Evolutionary conservation across 2,113 vertebrate genomes (phyloP).

Genomic region (Catagonus wagneri): DNA sequence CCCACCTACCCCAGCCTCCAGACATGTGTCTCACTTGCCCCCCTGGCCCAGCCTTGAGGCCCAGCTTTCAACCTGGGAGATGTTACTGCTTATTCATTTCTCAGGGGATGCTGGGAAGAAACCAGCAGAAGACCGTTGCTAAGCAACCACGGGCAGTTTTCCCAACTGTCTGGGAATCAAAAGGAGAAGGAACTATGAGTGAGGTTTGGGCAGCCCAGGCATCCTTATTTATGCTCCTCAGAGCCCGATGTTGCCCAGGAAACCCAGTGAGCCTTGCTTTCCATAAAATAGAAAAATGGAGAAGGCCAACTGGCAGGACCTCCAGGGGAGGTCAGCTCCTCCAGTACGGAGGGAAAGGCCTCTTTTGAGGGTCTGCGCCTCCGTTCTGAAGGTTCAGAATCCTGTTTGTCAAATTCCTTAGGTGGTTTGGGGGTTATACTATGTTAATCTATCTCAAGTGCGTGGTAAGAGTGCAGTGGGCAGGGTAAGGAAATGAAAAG

Average conservation of each 20-base stretch:
- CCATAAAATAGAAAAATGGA: neutral
- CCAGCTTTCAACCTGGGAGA: neutral
- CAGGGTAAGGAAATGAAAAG: neutral
- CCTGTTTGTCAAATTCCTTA: neutral
- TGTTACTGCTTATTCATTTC: neutral
- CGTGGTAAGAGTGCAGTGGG: neutral
- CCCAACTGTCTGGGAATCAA: neutral
- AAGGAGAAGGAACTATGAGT: neutral
- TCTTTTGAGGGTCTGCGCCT: neutral
- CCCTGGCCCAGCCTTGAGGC: neutral
- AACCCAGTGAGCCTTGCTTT: neutral
- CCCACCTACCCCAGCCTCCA: neutral
- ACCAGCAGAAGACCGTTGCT: neutral
- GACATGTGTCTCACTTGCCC: neutral
- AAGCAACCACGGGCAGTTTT: neutral
- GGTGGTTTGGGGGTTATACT: neutral
- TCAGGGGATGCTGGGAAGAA: neutral
- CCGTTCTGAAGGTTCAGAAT: neutral
- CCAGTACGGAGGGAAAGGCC: neutral
- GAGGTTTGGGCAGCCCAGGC: neutral
- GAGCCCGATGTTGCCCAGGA: neutral
- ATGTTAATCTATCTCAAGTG: neutral
- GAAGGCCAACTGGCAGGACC: neutral
- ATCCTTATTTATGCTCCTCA: neutral
- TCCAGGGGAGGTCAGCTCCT: neutral